Conservation (phyloP, 2,113 vertebrate genomes). For the Himantopus leucocephalus region DNA sequence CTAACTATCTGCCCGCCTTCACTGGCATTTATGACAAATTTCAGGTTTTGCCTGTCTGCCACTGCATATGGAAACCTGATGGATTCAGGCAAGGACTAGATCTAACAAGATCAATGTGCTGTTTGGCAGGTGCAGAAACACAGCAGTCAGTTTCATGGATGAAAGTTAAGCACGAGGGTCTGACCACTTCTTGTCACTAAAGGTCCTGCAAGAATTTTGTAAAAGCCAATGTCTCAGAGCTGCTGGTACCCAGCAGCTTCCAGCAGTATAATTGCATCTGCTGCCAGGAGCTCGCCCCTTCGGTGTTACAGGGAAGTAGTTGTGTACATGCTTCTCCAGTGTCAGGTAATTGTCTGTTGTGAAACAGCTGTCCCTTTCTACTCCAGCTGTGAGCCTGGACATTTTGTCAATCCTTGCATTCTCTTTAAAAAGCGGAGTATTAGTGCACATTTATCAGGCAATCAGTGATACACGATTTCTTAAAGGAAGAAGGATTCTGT, state of each 20-base stretch:
- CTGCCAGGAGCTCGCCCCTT: background rate
- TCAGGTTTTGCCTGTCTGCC: slow-evolving; percentile 39
- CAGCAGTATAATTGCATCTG: background rate
- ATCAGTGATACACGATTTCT: slow-evolving; percentile 40
- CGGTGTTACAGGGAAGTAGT: background rate
- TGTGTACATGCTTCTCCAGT: background rate
- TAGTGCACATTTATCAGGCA: slow-evolving; percentile 27
- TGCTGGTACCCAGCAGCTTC: background rate
- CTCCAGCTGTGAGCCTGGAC: slow-evolving; percentile 9
- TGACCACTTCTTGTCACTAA: background rate
- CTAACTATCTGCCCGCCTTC: background rate
- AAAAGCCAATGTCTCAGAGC: background rate
- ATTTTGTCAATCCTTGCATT: background rate
- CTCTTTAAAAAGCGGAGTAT: background rate
- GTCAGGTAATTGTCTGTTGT: background rate
- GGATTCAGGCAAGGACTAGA: slow-evolving; percentile 37
- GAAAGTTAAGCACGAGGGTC: background rate
- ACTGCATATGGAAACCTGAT: slow-evolving; percentile 12
- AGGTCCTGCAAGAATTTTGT: background rate
- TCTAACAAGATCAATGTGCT: slow-evolving; percentile 43
- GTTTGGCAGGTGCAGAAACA: background rate
- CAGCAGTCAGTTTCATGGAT: background rate
- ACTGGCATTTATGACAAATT: background rate
- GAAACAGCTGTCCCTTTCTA: background rate
- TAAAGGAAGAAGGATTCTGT: slow-evolving; percentile 50